Percentiles rank a stretch among this genome's conserved stretches.
Evolutionary conservation across 2,888 invertebrate species (phyloP).

Genomic region (Steinernema hermaphroditum): DNA sequence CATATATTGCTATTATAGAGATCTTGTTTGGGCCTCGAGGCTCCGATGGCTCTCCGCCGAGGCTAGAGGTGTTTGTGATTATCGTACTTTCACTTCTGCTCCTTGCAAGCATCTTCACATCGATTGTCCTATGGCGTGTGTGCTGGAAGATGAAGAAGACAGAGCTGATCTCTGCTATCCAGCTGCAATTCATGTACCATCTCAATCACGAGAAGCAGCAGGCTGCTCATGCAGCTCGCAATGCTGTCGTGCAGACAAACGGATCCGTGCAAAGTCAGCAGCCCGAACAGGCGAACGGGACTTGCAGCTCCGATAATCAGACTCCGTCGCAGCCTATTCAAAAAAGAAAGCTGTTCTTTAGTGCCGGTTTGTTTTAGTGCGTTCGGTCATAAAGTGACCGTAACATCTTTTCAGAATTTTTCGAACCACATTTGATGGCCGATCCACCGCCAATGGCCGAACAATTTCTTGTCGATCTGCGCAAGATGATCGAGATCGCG

Average conservation of each 20-base stretch:
- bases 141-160: conserved; percentile 56
- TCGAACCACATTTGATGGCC: conserved; percentile 82
- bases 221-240: conserved; percentile 26
- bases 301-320: background rate
- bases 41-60: background rate
- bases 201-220: conserved; percentile 46
- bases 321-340: conserved; percentile 15
- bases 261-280: background rate
- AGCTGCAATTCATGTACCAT: conserved; percentile 61
- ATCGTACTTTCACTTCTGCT: conserved; percentile 47
- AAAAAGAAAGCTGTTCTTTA: conserved; percentile 50
- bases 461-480: conserved; percentile 79
- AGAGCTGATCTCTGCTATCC: conserved; percentile 58
- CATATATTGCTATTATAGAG: background rate
- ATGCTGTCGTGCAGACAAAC: background rate
- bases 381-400: background rate
- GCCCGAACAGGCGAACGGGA: background rate
- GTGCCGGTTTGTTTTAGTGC: conserved; percentile 40
- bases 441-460: conserved; percentile 86
- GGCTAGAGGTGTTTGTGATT: conserved; percentile 38
- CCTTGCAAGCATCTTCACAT: conserved; percentile 42
- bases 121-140: conserved; percentile 50
- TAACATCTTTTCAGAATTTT: conserved; percentile 75
- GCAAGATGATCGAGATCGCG: conserved; percentile 86
- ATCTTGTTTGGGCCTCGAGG: background rate